phyloP scores from a whole-genome alignment of 2,797 vertebrate genomes.

The Enteromius fasciolatus region DNA sequence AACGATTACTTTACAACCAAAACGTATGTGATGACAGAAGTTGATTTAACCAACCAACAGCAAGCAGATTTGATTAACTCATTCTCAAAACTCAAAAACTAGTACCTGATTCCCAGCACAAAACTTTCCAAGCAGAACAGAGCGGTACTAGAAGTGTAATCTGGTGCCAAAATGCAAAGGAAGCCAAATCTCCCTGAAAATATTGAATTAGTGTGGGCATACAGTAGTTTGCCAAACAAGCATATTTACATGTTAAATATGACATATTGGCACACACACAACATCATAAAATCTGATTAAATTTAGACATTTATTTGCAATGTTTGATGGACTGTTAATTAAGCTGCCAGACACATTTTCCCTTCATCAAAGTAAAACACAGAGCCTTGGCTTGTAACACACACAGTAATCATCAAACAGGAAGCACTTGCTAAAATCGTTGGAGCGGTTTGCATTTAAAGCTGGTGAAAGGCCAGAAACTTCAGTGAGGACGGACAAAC shows the following conservation, averaged over 20 bases:
- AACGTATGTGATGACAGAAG: background rate
- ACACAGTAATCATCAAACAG: background rate
- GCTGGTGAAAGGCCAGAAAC: constrained; percentile 20
- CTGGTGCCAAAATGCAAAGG: background rate
- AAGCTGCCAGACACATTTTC: background rate
- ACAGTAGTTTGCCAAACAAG: background rate
- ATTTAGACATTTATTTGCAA: background rate
- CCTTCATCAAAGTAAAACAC: background rate
- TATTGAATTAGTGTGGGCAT: background rate
- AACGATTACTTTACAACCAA: background rate
- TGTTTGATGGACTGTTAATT: background rate
- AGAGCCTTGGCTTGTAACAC: background rate
- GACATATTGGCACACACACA: background rate
- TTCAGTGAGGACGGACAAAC: background rate
- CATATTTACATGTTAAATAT: background rate
- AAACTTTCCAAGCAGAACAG: background rate
- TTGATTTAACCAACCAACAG: background rate
- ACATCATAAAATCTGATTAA: background rate
- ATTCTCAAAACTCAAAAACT: too few species aligned
- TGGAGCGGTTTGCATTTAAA: background rate
- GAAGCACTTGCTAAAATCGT: background rate
- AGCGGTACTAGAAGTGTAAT: background rate
- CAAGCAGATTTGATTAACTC: background rate
- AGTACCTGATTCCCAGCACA: background rate
- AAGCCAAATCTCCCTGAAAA: background rate